phyloP scores from a whole-genome alignment of 1,140 invertebrate genomes.

The Diorhabda elongata region DNA sequence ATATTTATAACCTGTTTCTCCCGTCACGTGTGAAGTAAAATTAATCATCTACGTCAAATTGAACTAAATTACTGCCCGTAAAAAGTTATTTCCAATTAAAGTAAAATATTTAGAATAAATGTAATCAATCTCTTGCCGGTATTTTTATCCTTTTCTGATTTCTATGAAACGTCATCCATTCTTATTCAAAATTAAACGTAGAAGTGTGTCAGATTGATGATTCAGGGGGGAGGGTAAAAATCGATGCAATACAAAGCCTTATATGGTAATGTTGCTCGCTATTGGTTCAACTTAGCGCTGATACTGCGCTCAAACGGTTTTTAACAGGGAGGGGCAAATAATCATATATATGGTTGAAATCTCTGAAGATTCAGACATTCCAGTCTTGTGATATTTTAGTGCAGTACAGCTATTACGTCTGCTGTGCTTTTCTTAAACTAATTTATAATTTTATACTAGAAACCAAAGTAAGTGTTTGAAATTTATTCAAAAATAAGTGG shows the following conservation, averaged over 20 bases:
- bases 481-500: constrained; percentile 6
- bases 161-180: constrained; percentile 7
- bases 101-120: not conserved
- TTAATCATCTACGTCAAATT: not conserved
- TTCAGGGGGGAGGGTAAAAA: constrained; percentile 28
- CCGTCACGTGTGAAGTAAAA: not conserved
- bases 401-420: constrained; percentile 11
- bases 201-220: constrained; percentile 27
- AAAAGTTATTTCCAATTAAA: not conserved
- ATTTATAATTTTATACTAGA: constrained; percentile 24
- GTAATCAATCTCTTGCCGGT: not conserved
- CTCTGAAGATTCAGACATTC: constrained; percentile 36
- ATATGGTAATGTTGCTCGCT: constrained; percentile 47
- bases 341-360: constrained; percentile 36
- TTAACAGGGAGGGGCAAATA: constrained; percentile 33
- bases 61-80: not conserved
- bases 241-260: constrained; percentile 45
- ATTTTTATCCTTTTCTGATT: constrained; percentile 3
- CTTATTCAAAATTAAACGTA: constrained; percentile 21
- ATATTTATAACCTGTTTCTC: constrained; percentile 1
- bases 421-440: constrained; percentile 10
- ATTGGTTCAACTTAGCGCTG: constrained; percentile 38
- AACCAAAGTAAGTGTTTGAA: constrained; percentile 22
- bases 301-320: constrained; percentile 28
- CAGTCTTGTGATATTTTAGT: constrained; percentile 33